phyloP scores from a whole-genome alignment of 2,113 vertebrate genomes.

The Phyllopteryx taeniolatus region DNA sequence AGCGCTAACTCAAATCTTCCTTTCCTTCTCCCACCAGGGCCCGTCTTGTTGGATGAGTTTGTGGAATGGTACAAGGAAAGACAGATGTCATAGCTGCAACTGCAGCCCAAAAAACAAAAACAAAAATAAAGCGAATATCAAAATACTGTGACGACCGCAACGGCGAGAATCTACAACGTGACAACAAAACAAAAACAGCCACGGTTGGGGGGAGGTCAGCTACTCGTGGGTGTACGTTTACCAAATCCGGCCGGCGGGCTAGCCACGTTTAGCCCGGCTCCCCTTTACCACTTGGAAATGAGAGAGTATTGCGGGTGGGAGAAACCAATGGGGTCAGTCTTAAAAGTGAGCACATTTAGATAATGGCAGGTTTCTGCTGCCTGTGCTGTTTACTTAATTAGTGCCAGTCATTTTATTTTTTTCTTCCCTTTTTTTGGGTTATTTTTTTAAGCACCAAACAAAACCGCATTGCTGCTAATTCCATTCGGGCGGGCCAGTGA shows the following conservation, averaged over 20 bases:
- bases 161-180: constrained; percentile 65
- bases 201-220: constrained; percentile 35
- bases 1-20: neutral
- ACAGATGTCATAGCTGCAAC: constrained; percentile 87
- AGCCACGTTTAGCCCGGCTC: neutral
- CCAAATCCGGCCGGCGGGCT: constrained; percentile 33
- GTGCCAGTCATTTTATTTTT: constrained; percentile 53
- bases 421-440: constrained; percentile 11
- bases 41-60: constrained; percentile 98
- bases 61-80: constrained; percentile 99
- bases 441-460: constrained; percentile 58
- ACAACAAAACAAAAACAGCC: constrained; percentile 56
- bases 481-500: neutral
- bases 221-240: constrained; percentile 73
- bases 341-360: constrained; percentile 59
- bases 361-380: constrained; percentile 49
- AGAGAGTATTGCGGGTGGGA: constrained; percentile 68
- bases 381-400: constrained; percentile 63
- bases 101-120: constrained; percentile 25
- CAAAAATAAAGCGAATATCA: constrained; percentile 5
- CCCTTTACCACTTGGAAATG: constrained; percentile 26
- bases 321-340: constrained; percentile 35
- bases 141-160: constrained; percentile 68
- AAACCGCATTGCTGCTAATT: constrained; percentile 65
- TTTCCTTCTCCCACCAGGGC: constrained; percentile 76